Base-by-base conservation (phyloP, 2,888 invertebrate genomes). In the Acronicta leporina region DNA sequence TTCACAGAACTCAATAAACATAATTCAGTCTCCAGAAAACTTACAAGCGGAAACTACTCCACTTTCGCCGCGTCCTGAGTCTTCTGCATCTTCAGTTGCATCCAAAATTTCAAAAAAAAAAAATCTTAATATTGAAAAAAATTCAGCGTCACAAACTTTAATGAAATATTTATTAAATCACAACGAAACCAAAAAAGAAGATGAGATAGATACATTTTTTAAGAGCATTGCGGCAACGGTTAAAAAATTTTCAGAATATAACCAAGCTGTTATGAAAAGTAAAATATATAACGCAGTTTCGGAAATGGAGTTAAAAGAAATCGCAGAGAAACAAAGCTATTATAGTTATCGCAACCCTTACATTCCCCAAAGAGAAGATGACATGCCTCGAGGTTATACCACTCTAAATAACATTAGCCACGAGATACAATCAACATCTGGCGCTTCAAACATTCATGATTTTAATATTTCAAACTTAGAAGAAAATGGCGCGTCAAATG, bases 261-360 rank as follows among this genome's bases (percentile, higher is more conserved):
- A 69, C 66, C 63, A 70, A 69, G 74, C 69, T 6, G 56, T 67
- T 49, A 67, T 72, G 14, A 74, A 74, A 51, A 50, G 45, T 63
- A 65, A 73, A 73, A 70, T 75, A 59, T 73, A 59, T 66, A 69
- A 64, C 57, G 61, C 60, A 58, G 72, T 75, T 66, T 75, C 75
- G 16, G 57, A 73, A 64, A 60, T 66, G 48, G 69, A 73, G 54
- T 55, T 69, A 60, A 52, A 63, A 63, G 62, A 69, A 65, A 65
- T 69, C 57, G 54, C 58, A 60, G 61, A 68, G 35, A 54, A 59
- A 54, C 59, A 59, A 54, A 59, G 46, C 57, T 57, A 61, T 61
- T 56, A 59, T 43, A 55, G 63, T 63, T 59, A 54, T 59, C 45
- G 59, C 63, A 63, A 59, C 59, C 54, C 57, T 62, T 62, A 62